These are phyloP conservation scores for Leptothorax acervorum DNA, from an alignment of 2,888 invertebrate genomes.

Conservation along the genomic window DNA sequence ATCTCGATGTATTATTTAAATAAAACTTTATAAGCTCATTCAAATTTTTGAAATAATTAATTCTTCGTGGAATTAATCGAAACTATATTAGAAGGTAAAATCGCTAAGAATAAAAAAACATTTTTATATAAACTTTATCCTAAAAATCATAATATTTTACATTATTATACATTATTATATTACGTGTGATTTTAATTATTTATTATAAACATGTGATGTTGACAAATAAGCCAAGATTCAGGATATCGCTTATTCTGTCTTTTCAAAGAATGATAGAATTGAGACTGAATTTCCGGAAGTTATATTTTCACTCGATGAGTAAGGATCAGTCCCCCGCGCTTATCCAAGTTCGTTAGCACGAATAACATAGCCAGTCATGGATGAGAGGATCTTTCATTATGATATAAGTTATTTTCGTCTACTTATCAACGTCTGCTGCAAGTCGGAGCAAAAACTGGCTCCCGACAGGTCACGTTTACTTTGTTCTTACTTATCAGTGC, in stretches of 20 bases:
- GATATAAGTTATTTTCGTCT: constrained; percentile 21
- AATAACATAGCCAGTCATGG: neutral
- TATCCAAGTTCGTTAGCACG: constrained; percentile 10
- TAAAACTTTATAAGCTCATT: neutral
- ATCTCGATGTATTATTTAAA: neutral
- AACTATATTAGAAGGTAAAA: neutral
- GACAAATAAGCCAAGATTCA: neutral
- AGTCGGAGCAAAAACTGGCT: neutral
- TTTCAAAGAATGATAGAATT: neutral
- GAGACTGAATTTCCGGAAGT: neutral
- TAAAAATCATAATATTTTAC: neutral
- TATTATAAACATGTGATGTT: neutral
- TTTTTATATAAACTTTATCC: neutral
- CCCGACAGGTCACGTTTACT: neutral
- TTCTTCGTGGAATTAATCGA: neutral
- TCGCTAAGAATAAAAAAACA: neutral
- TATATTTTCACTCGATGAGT: neutral
- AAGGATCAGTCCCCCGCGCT: neutral
- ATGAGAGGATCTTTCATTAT: constrained; percentile 11
- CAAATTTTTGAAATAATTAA: neutral
- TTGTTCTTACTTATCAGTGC: neutral
- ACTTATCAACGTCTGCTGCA: constrained; percentile 3
- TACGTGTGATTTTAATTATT: neutral
- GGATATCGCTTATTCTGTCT: neutral
- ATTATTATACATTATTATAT: neutral